Evolutionary conservation across 1,140 invertebrate species (phyloP).

Genomic region (Thaumatotibia leucotreta): DNA sequence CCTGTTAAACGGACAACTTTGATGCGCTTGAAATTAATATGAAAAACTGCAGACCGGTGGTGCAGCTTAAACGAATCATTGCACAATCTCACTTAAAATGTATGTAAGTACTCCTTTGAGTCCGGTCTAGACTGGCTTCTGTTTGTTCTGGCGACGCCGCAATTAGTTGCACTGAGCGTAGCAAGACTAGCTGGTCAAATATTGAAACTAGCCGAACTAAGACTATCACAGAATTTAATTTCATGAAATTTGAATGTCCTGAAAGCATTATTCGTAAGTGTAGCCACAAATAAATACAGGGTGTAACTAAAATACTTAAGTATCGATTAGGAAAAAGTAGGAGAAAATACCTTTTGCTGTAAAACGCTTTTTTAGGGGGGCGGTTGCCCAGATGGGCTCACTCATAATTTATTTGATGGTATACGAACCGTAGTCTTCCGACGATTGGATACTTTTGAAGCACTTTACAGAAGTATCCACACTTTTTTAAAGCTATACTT

Average conservation of each 20-base stretch:
- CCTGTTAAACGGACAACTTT: neutral
- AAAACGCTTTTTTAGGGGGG: no score
- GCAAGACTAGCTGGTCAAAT: neutral
- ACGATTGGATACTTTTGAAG: no score
- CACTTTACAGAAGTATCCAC: no score
- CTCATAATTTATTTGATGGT: no score
- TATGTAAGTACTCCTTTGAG: neutral
- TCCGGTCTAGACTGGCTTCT: neutral
- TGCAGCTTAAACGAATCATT: neutral
- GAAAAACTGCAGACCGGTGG: neutral
- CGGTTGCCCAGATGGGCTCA: no score
- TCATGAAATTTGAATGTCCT: neutral
- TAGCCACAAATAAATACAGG: no score
- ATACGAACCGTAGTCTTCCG: no score
- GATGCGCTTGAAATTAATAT: neutral
- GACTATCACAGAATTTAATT: neutral
- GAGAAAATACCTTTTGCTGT: no score
- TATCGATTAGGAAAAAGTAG: no score
- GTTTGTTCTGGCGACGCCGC: neutral
- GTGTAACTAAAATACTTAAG: no score
- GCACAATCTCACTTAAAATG: neutral
- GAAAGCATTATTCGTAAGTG: neutral
- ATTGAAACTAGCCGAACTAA: neutral
- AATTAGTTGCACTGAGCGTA: neutral
- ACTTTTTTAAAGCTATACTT: no score